Conservation (phyloP, 2,113 vertebrate species). For the Gyps fulvus region DNA sequence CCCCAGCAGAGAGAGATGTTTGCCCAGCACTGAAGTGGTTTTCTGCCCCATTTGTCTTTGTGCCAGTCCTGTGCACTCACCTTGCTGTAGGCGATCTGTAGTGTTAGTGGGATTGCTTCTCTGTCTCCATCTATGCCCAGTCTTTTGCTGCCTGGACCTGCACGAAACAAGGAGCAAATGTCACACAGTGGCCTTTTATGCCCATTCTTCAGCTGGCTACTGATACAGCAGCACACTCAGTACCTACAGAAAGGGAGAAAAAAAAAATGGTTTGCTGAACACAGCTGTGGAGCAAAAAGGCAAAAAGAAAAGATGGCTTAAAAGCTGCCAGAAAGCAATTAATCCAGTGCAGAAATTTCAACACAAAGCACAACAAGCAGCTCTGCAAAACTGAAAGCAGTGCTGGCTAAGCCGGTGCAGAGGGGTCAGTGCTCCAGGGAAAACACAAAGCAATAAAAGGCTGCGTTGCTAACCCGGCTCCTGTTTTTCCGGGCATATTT, state of each 20-base stretch:
- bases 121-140: slow-evolving; percentile 94
- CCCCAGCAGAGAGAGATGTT: background rate
- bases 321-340: background rate
- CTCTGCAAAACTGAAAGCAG: background rate
- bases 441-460: background rate
- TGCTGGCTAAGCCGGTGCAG: background rate
- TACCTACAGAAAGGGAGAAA: background rate
- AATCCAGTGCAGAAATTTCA: background rate
- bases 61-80: slow-evolving; percentile 56
- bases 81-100: slow-evolving; percentile 91
- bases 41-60: background rate
- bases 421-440: background rate
- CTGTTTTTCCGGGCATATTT: background rate
- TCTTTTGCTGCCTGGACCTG: slow-evolving; percentile 91
- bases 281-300: background rate
- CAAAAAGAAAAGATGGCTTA: background rate
- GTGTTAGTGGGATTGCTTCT: slow-evolving; percentile 90
- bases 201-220: background rate
- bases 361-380: background rate
- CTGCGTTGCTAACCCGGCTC: background rate
- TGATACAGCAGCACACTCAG: background rate
- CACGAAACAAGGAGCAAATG: background rate
- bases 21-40: background rate
- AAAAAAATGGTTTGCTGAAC: background rate
- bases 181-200: background rate